Conservation (phyloP, 1,140 invertebrate species). For the Drosophila bocqueti region DNA sequence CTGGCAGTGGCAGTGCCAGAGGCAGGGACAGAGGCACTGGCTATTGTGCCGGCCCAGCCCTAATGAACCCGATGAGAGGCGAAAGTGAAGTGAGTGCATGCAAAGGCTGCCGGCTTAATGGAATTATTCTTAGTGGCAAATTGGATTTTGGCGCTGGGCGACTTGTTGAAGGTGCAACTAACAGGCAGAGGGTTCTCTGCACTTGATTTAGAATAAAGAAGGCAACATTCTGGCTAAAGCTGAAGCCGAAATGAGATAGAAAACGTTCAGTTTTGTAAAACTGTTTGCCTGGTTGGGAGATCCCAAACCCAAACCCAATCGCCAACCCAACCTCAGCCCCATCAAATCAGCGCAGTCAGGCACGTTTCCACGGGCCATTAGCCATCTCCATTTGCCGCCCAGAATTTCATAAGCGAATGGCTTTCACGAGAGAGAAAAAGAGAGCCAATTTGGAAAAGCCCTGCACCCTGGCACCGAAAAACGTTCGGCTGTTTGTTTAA, state of each 20-base stretch:
- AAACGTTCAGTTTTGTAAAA: slow-evolving; percentile 17
- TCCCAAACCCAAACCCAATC: background rate
- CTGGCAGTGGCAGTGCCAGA: background rate
- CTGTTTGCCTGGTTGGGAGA: slow-evolving; percentile 27
- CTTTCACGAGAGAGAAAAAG: background rate
- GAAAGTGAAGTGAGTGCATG: slow-evolving; percentile 7
- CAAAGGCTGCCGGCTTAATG: slow-evolving; percentile 17
- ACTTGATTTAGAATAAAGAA: slow-evolving; percentile 14
- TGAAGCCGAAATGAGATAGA: background rate
- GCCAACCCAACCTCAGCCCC: background rate
- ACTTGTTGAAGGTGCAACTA: slow-evolving; percentile 21
- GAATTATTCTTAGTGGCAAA: slow-evolving; percentile 21
- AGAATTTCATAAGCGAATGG: slow-evolving; percentile 6
- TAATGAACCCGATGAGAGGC: slow-evolving; percentile 32
- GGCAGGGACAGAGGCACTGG: background rate
- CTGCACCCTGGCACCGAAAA: background rate
- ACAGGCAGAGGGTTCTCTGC: background rate
- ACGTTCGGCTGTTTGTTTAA: slow-evolving; percentile 47
- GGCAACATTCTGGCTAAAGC: background rate
- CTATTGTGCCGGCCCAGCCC: slow-evolving; percentile 7
- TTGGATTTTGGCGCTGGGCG: slow-evolving; percentile 10
- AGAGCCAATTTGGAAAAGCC: slow-evolving; percentile 15
- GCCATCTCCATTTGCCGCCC: slow-evolving; percentile 20
- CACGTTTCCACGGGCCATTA: slow-evolving; percentile 61
- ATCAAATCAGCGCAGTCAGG: slow-evolving; percentile 54